phyloP scores from a whole-genome alignment of 2,113 vertebrate species.

The Cyrtonyx montezumae region DNA sequence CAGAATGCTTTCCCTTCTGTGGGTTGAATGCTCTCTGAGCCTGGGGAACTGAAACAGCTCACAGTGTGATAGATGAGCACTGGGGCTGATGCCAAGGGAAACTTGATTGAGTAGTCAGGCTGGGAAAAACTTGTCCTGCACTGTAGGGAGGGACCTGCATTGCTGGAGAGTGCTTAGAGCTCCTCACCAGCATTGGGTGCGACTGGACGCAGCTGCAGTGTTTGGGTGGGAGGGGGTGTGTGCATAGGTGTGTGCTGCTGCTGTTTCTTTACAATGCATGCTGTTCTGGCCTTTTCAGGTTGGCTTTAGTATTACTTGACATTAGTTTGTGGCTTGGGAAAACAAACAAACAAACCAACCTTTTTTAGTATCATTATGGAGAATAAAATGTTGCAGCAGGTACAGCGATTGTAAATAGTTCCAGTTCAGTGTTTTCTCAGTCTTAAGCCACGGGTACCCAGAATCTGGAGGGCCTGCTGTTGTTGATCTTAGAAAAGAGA shows the following conservation, averaged over 20 bases:
- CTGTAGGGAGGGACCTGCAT: background rate
- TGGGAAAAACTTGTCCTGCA: background rate
- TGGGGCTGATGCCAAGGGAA: background rate
- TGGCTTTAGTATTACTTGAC: background rate
- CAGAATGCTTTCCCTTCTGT: background rate
- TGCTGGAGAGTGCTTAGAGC: background rate
- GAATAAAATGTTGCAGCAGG: background rate
- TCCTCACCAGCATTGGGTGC: background rate
- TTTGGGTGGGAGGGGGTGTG: background rate
- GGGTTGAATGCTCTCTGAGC: accelerated
- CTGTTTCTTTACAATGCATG: background rate
- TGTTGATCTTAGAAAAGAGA: background rate
- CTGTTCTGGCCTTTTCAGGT: background rate
- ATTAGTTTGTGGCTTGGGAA: background rate
- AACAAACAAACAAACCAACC: background rate
- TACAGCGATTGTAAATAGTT: background rate
- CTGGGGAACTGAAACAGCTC: background rate
- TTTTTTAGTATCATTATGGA: background rate
- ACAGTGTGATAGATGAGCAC: accelerated
- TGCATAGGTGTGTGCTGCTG: background rate
- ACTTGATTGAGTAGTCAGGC: background rate
- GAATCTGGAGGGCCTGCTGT: background rate
- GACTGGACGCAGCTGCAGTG: background rate
- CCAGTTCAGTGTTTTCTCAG: background rate
- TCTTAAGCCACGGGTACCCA: accelerated